Evolutionary conservation across 1,140 invertebrate genomes (phyloP).

Genomic region (Dendroctonus ponderosae): DNA sequence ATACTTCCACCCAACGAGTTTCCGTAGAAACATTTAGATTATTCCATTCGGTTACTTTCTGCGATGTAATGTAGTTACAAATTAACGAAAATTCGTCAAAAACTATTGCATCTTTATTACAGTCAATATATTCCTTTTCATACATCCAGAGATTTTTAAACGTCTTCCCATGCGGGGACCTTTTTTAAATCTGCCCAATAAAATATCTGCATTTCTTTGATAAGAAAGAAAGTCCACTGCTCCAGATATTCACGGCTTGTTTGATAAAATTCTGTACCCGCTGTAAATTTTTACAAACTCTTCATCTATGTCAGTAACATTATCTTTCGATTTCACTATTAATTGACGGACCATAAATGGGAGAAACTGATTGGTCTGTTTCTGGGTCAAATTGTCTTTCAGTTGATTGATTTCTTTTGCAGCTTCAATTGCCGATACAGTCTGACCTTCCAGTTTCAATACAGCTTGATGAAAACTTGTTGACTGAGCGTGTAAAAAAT

Average conservation of each 20-base stretch:
- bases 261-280: neutral
- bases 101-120: slow-evolving; percentile 19
- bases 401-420: slow-evolving; percentile 1
- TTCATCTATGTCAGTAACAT: neutral
- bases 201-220: neutral
- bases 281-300: neutral
- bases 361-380: neutral
- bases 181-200: neutral
- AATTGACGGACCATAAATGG: slow-evolving; percentile 3
- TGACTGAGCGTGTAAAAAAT: slow-evolving; percentile 28
- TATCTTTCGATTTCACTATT: neutral
- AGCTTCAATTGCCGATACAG: slow-evolving; percentile 11
- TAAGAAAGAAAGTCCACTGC: neutral
- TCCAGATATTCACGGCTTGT: neutral
- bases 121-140: neutral
- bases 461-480: slow-evolving; percentile 22
- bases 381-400: neutral
- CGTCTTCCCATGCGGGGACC: neutral
- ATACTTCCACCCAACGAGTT: slow-evolving; percentile 8
- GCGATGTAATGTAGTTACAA: slow-evolving; percentile 15
- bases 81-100: slow-evolving; percentile 17
- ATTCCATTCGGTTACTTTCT: slow-evolving; percentile 10
- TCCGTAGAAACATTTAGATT: neutral
- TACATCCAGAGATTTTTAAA: neutral
- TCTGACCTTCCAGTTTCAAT: slow-evolving; percentile 13